Evolutionary conservation across 2,113 vertebrate species (phyloP).

Genomic region (Thalassarche chlororhynchos): DNA sequence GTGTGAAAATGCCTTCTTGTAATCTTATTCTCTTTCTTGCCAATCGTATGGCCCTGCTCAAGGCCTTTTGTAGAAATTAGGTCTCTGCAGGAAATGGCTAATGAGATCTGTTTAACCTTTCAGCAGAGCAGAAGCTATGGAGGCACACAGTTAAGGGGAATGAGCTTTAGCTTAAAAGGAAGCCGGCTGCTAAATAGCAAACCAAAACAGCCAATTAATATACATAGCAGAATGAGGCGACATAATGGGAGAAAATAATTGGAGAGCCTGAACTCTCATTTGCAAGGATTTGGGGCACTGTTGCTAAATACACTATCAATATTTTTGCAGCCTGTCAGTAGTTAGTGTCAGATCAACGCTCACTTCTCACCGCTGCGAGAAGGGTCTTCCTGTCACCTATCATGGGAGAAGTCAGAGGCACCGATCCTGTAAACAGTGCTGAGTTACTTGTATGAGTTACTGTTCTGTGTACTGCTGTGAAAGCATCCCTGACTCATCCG

Average conservation of each 20-base stretch:
- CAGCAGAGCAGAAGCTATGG: not conserved
- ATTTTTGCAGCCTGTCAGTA: not conserved
- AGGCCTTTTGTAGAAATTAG: constrained; percentile 1
- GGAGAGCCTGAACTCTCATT: not conserved
- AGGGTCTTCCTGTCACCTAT: not conserved
- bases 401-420: not conserved
- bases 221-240: not conserved
- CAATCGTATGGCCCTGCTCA: not conserved
- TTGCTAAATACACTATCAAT: not conserved
- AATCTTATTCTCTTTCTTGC: not conserved
- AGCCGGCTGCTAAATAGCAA: not conserved
- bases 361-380: rapidly evolving
- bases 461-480: not conserved
- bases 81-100: not conserved
- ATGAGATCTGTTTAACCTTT: constrained; percentile 32
- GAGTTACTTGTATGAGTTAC: not conserved
- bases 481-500: not conserved
- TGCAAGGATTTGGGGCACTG: not conserved
- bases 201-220: not conserved
- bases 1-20: not conserved
- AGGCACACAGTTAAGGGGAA: not conserved
- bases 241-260: not conserved
- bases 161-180: not conserved
- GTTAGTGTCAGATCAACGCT: not conserved
- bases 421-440: not conserved